Evolutionary conservation across 2,797 vertebrate genomes (phyloP).

Genomic region (Nasua narica): DNA sequence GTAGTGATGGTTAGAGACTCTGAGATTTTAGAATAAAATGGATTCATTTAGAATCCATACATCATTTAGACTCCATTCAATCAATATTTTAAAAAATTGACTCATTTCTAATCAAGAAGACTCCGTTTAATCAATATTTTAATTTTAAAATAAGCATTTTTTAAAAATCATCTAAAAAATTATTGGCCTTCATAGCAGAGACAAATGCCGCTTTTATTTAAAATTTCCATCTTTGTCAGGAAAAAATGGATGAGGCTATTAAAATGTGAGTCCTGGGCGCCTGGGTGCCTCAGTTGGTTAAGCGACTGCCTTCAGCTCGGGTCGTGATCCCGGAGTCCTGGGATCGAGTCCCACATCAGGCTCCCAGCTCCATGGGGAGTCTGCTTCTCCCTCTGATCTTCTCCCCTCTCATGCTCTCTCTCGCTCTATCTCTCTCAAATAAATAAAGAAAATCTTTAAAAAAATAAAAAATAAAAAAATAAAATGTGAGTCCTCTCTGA

Average conservation of each 20-base stretch:
- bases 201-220: constrained; percentile 16
- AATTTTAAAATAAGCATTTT: constrained; percentile 11
- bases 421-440: too few species aligned
- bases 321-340: too few species aligned
- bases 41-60: too few species aligned
- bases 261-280: neutral
- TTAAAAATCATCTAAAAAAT: neutral
- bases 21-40: neutral
- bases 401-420: too few species aligned
- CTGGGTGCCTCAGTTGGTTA: too few species aligned
- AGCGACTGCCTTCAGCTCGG: too few species aligned
- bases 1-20: neutral
- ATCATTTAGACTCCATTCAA: too few species aligned
- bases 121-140: constrained; percentile 8
- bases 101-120: neutral
- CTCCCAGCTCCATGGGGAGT: too few species aligned
- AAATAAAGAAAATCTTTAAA: too few species aligned
- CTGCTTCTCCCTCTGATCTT: too few species aligned
- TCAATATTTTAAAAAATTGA: neutral
- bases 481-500: neutral
- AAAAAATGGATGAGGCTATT: neutral
- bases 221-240: constrained; percentile 2
- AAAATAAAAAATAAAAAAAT: too few species aligned
- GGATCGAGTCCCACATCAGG: too few species aligned
- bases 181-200: neutral